Percentiles rank a stretch among this genome's conserved stretches.
phyloP scores from a whole-genome alignment of 2,888 invertebrate genomes.

The Lepeophtheirus nordmannii region DNA sequence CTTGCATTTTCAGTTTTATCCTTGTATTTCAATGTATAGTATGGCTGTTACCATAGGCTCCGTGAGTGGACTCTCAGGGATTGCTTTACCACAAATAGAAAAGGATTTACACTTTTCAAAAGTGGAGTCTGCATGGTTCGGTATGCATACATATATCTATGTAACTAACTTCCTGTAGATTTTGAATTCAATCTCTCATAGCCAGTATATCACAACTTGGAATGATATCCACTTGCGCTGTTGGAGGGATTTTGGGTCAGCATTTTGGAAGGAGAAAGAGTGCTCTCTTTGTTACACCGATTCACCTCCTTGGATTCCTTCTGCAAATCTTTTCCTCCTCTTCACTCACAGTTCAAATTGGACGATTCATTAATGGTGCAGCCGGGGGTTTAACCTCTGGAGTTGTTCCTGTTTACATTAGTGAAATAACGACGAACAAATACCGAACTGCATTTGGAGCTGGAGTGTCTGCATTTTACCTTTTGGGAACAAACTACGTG shows the following conservation, averaged over 20 bases:
- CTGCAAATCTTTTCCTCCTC: constrained; percentile 5
- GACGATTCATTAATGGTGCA: constrained; percentile 13
- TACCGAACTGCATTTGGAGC: constrained; percentile 18
- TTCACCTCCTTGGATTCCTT: constrained; percentile 5
- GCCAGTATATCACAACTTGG: constrained; percentile 15
- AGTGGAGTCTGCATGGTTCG: constrained; percentile 13
- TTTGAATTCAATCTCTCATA: neutral
- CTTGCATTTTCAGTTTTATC: neutral
- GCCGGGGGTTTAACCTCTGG: constrained; percentile 3
- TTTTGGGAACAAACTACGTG: neutral
- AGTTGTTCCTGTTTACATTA: constrained; percentile 14
- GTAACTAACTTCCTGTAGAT: neutral
- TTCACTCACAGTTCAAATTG: constrained; percentile 1
- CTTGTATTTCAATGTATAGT: constrained; percentile 17
- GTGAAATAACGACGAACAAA: constrained; percentile 11
- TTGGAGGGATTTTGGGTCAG: constrained; percentile 19
- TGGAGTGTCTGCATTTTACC: constrained; percentile 8
- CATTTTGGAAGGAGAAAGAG: neutral
- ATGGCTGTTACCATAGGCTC: constrained; percentile 10
- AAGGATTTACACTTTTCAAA: neutral
- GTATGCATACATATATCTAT: neutral
- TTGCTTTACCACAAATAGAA: constrained; percentile 16
- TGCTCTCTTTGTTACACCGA: constrained; percentile 3
- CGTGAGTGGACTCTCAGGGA: constrained; percentile 5
- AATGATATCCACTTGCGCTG: constrained; percentile 16